Evolutionary conservation across 2,797 vertebrate species (phyloP).

Genomic region (Tauraco hartlaubi): DNA sequence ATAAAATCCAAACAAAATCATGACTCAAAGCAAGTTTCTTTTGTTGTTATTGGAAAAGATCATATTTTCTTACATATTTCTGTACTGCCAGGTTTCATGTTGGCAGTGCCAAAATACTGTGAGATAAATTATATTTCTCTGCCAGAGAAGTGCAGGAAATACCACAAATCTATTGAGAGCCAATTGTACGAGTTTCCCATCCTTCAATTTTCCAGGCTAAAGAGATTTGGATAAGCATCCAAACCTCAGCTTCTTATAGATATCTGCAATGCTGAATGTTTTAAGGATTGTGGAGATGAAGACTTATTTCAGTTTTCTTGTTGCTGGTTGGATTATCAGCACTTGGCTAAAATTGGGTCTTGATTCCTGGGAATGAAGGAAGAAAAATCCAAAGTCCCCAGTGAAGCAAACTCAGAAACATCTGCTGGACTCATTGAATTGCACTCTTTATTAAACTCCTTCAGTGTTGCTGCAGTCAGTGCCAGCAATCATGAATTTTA

Average conservation of each 20-base stretch:
- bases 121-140: not conserved
- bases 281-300: not conserved
- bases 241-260: not conserved
- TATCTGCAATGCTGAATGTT: not conserved
- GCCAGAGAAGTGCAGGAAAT: slow-evolving; percentile 50
- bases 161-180: slow-evolving; percentile 37
- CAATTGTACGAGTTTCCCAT: not conserved
- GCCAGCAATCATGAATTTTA: not conserved
- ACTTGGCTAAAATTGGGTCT: slow-evolving; percentile 59
- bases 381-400: slow-evolving; percentile 55
- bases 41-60: not conserved
- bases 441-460: slow-evolving; percentile 4
- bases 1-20: not conserved
- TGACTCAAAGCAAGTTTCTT: not conserved
- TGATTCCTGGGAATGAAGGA: slow-evolving; percentile 59
- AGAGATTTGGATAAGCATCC: not conserved
- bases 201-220: slow-evolving; percentile 10
- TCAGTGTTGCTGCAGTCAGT: not conserved
- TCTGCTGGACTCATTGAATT: slow-evolving; percentile 51
- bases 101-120: slow-evolving; percentile 18
- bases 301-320: slow-evolving; percentile 23
- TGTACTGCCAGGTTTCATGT: not conserved
- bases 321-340: not conserved
- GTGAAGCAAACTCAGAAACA: slow-evolving; percentile 51
- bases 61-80: not conserved